Conservation (phyloP, 2,797 vertebrate species). For the Bradypodion pumilum region DNA sequence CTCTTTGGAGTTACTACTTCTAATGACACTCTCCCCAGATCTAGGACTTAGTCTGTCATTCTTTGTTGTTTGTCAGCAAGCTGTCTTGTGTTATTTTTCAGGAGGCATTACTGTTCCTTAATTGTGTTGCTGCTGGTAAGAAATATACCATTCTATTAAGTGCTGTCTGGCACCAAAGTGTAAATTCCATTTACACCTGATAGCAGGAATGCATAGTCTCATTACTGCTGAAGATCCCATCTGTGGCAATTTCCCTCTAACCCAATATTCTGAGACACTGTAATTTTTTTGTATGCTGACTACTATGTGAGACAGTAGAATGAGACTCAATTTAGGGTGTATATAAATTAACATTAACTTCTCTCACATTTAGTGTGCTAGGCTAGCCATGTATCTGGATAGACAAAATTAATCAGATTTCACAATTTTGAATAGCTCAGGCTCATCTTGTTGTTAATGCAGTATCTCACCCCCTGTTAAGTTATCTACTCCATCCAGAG, state of each 20-base stretch:
- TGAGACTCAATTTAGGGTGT: not conserved
- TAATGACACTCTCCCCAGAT: not conserved
- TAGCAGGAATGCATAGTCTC: not conserved
- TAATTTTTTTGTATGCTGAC: not conserved
- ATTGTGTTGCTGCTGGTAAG: too few species aligned
- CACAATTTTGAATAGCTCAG: conserved; percentile 1
- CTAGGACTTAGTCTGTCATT: too few species aligned
- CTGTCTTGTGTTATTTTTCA: too few species aligned
- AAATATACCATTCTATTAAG: too few species aligned
- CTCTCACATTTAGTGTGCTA: not conserved
- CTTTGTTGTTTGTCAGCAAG: too few species aligned
- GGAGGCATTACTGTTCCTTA: too few species aligned
- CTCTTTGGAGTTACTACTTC: not conserved
- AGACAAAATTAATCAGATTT: not conserved
- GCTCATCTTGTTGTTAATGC: not conserved
- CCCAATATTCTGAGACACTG: too few species aligned
- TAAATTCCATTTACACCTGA: not conserved
- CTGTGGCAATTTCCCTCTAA: not conserved
- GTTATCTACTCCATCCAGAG: not conserved
- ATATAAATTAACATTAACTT: not conserved
- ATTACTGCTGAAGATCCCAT: not conserved
- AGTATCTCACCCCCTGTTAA: not conserved
- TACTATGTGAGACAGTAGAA: not conserved
- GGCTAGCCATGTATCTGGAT: not conserved
- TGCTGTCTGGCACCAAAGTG: not conserved